Conservation (phyloP, 2,888 invertebrate species). For the Germaria angustata region DNA sequence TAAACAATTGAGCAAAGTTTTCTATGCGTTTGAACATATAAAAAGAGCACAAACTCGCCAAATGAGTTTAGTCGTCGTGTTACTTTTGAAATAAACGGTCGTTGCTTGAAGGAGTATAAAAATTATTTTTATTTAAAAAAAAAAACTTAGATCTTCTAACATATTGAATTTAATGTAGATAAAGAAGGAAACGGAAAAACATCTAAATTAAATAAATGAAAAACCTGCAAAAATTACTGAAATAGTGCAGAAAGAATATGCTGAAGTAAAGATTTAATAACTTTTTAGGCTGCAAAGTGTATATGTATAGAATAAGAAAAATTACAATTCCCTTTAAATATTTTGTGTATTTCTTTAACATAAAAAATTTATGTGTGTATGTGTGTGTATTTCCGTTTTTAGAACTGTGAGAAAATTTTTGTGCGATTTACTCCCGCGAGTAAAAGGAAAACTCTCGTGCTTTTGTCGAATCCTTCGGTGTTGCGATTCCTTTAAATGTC, state of each 20-base stretch:
- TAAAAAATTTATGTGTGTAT: neutral
- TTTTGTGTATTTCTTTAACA: slow-evolving; percentile 62
- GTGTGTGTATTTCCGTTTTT: slow-evolving; percentile 31
- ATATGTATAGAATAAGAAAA: neutral
- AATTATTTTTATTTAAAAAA: slow-evolving; percentile 22
- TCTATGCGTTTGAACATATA: slow-evolving; percentile 56
- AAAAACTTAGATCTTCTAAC: slow-evolving; percentile 1
- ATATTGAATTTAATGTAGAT: neutral
- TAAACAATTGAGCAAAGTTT: slow-evolving; percentile 45
- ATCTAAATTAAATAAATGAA: neutral
- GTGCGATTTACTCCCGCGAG: slow-evolving; percentile 56
- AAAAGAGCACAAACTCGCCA: slow-evolving; percentile 59
- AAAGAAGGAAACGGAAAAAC: neutral
- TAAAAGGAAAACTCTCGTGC: slow-evolving; percentile 55
- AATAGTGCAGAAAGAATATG: neutral
- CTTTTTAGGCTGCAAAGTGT: neutral
- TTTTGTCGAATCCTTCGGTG: slow-evolving; percentile 46
- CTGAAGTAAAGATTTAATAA: neutral
- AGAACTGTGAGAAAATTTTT: slow-evolving; percentile 53
- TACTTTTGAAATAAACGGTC: slow-evolving; percentile 64
- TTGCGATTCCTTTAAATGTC: slow-evolving; percentile 26
- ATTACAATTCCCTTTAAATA: slow-evolving; percentile 27
- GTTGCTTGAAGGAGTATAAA: slow-evolving; percentile 14
- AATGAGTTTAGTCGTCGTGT: slow-evolving; percentile 66
- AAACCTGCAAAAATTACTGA: neutral